phyloP scores from a whole-genome alignment of 2,797 vertebrate species.

The Jordanella pulchra region DNA sequence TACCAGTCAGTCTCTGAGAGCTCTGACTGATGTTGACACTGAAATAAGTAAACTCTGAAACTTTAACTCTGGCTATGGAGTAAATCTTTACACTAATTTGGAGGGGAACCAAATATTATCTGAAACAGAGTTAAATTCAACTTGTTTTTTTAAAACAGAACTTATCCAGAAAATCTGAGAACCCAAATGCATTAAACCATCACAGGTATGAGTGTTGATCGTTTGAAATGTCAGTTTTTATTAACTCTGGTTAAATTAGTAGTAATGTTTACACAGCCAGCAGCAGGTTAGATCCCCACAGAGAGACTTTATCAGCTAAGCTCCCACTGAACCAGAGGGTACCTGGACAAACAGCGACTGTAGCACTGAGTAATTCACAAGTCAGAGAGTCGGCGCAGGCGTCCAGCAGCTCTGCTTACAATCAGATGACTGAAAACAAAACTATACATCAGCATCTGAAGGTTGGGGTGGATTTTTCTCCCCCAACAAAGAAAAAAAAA shows the following conservation, averaged over 20 bases:
- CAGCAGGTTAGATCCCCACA: slow-evolving; percentile 27
- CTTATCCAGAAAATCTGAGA: too few relatives aligned
- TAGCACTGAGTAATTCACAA: slow-evolving; percentile 1
- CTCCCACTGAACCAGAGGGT: slow-evolving; percentile 36
- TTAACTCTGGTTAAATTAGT: slow-evolving; percentile 67
- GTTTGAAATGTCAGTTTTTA: slow-evolving; percentile 69
- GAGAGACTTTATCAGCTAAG: slow-evolving; percentile 36
- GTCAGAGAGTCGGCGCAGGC: slow-evolving; percentile 7
- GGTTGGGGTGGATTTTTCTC: slow-evolving; percentile 1
- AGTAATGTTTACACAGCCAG: slow-evolving; percentile 56
- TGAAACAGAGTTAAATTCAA: too few relatives aligned
- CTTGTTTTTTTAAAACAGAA: too few relatives aligned
- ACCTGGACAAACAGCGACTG: slow-evolving; percentile 42
- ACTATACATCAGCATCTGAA: slow-evolving; percentile 12
- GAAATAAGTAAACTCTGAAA: too few relatives aligned
- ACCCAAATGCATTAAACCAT: slow-evolving; percentile 8
- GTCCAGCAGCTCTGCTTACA: background rate
- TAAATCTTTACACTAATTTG: too few relatives aligned
- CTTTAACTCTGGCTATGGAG: too few relatives aligned
- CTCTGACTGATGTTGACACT: too few relatives aligned
- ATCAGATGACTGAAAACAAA: slow-evolving; percentile 13
- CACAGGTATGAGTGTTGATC: background rate
- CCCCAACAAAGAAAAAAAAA: slow-evolving; percentile 7
- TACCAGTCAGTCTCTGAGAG: too few relatives aligned
- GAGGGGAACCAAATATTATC: too few relatives aligned